Conservation (phyloP, 2,888 invertebrate genomes). For the Trachelus stipa region DNA sequence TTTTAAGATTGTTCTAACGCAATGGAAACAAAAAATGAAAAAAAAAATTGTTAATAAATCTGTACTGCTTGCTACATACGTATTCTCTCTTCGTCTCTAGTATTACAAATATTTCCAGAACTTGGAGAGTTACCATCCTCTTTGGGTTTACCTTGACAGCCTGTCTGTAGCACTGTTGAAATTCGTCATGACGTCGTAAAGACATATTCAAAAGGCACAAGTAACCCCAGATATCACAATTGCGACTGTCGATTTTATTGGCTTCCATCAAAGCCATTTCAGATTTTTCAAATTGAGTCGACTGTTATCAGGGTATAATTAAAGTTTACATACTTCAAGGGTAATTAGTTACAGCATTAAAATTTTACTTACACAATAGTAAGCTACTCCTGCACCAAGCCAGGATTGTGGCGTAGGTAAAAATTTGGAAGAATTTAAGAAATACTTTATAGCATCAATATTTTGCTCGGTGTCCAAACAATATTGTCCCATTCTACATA, state of each 20-base stretch:
- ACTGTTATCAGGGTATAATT: slow-evolving; percentile 18
- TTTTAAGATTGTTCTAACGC: slow-evolving; percentile 50
- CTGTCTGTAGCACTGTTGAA: slow-evolving; percentile 53
- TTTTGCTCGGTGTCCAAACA: slow-evolving; percentile 38
- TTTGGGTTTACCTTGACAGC: slow-evolving; percentile 35
- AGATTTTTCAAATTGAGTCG: slow-evolving; percentile 41
- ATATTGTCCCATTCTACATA: slow-evolving; percentile 43
- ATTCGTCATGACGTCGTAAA: slow-evolving; percentile 47
- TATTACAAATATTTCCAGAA: neutral
- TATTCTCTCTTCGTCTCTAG: slow-evolving; percentile 6
- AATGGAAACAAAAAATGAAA: slow-evolving; percentile 29
- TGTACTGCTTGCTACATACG: slow-evolving; percentile 17
- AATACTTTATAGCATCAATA: slow-evolving; percentile 38
- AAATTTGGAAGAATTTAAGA: slow-evolving; percentile 39
- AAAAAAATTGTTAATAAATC: slow-evolving; percentile 44
- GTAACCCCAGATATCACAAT: slow-evolving; percentile 50
- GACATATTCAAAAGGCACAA: slow-evolving; percentile 51
- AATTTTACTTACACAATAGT: slow-evolving; percentile 40
- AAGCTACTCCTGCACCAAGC: slow-evolving; percentile 49
- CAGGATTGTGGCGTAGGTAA: slow-evolving; percentile 46
- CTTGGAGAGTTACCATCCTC: neutral
- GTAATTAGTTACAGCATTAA: neutral
- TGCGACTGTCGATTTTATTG: slow-evolving; percentile 45
- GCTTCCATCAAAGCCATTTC: slow-evolving; percentile 50
- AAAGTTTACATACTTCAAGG: neutral